Percentiles rank a stretch among this genome's conserved stretches.
These are phyloP conservation scores for Pseudomyrmex cubaensis DNA, from an alignment of 1,140 invertebrate species.

Conservation along the genomic window DNA sequence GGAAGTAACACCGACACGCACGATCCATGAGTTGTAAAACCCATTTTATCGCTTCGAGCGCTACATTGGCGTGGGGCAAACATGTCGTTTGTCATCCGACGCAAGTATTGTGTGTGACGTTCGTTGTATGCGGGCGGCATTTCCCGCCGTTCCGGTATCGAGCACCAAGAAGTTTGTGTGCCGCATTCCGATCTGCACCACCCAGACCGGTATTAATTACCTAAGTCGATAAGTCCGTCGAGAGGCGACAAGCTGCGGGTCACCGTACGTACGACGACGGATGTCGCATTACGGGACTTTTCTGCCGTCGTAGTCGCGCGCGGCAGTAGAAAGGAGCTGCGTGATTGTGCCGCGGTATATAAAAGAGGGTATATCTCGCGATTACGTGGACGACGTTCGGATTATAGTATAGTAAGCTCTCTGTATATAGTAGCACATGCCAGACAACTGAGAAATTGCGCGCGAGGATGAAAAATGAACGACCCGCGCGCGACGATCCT, in stretches of 20 bases:
- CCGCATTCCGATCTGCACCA: conserved; percentile 61
- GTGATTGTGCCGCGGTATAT: conserved; percentile 38
- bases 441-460: conserved; percentile 18
- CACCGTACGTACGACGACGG: conserved; percentile 1
- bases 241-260: conserved; percentile 38
- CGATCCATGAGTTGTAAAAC: neutral
- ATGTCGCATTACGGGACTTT: conserved; percentile 64
- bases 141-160: conserved; percentile 29
- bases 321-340: conserved; percentile 43
- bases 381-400: conserved; percentile 50
- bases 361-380: conserved; percentile 39
- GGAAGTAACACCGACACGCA: neutral
- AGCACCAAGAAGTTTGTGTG: conserved; percentile 34
- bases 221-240: conserved; percentile 43
- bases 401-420: conserved; percentile 14
- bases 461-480: conserved; percentile 4
- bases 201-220: conserved; percentile 62
- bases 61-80: neutral
- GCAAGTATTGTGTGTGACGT: conserved; percentile 5
- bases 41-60: neutral
- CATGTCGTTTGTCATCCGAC: neutral
- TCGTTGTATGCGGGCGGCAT: neutral
- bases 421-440: neutral
- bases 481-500: conserved; percentile 4
- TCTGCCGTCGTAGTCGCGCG: conserved; percentile 20